Base-by-base conservation (phyloP, 1,140 invertebrate genomes). In the Lordiphosa mommai region DNA sequence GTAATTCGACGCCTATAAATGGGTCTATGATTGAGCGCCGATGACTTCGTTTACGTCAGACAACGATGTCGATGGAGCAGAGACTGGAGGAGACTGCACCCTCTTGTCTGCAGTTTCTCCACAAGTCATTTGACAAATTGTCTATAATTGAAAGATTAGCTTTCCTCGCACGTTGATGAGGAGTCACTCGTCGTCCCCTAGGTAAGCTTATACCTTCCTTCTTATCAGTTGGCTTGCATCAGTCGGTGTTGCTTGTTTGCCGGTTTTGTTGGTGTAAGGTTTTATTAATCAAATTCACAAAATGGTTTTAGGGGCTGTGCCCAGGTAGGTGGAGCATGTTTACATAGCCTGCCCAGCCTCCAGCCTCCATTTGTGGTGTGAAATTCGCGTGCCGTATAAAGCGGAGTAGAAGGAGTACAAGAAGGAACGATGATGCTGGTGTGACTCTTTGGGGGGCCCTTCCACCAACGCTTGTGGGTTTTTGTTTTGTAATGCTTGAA, bases 121-220 rank as follows among this genome's bases (percentile, higher is more conserved):
- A 32, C 52, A 80, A 86, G 79, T 59, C 74, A 86, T 87, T 87
- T 87, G 86, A 87, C 86, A 87, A 87, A 87, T 87, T 87, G 86
- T 87, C 85, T 87, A 80, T 87, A 87, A 87, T 87, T 87, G 86
- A 87, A 87, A 87, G 86, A 87, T 87, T 87, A 87, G 86, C 86
- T 87, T 77, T 87, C 76, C 76, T 84, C 76, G 68, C 74, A 72
- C 73, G 65, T 79, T 73, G 74, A 79, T 70, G 74, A 82, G 17
- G 36, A 12, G 23, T 50, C 59, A 44, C 29, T 8, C 27, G 29
- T 49, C 34, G 13, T 38, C 43, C 27, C 36, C 27, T 50, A 52
- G 16, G 14, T 50, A 66, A 61, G 56, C 53, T 59, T 55, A 79
- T 50, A 27, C 55, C 47, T 6, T 13, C 51, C 40, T 66, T 37